phyloP scores from a whole-genome alignment of 2,113 vertebrate genomes.

The Pipa parva region DNA sequence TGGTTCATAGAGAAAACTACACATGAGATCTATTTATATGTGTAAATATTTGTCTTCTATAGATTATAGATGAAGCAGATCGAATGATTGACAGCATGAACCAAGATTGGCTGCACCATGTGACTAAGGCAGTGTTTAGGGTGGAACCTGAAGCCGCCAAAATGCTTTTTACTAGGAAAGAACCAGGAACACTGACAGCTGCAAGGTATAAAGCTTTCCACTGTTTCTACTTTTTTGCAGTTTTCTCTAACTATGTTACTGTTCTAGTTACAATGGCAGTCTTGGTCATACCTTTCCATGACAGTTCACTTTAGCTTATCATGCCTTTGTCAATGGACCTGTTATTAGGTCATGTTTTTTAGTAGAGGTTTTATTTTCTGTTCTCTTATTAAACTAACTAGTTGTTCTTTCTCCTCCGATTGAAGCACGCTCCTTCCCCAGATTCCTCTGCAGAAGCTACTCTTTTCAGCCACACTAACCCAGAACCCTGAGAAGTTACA shows the following conservation, averaged over 20 bases:
- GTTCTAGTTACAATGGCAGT: too few species aligned
- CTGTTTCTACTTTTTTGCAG: too few species aligned
- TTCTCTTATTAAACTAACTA: too few species aligned
- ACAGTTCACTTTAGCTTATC: too few species aligned
- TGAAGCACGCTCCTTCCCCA: conserved; percentile 76
- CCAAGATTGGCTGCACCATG: conserved; percentile 84
- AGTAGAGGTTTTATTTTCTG: too few species aligned
- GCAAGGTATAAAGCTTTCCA: conserved; percentile 63
- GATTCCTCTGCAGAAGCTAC: conserved; percentile 88
- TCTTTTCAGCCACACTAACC: conserved; percentile 92
- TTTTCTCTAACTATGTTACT: too few species aligned
- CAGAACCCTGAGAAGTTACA: conserved; percentile 92
- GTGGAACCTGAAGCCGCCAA: conserved; percentile 10
- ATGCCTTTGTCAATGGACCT: too few species aligned
- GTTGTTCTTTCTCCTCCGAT: too few species aligned
- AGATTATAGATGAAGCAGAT: conserved; percentile 93
- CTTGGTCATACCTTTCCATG: too few species aligned
- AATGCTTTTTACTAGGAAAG: conserved; percentile 64
- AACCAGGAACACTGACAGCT: conserved; percentile 65
- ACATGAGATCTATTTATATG: too few species aligned
- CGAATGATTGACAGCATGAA: conserved; percentile 95
- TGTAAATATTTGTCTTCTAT: neutral
- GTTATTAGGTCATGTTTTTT: too few species aligned
- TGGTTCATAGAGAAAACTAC: too few species aligned
- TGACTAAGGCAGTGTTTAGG: conserved; percentile 71